Base-by-base conservation (phyloP, 2,113 vertebrate genomes). In the Craseonycteris thonglongyai region DNA sequence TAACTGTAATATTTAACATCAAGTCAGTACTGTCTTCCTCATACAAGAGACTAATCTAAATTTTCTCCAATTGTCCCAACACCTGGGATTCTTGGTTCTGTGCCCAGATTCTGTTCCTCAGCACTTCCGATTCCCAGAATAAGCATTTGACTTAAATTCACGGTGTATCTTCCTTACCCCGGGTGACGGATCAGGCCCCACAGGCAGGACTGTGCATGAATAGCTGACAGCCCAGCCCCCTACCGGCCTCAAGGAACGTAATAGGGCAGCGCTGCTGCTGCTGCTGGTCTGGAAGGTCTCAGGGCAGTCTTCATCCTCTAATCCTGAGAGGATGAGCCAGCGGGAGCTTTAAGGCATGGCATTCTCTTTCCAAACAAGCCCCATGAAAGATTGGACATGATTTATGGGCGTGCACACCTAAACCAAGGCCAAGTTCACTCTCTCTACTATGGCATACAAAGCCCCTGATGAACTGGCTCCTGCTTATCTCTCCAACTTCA, bases 221-320 rank as follows among this genome's bases (percentile, higher is more conserved):
- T 72, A 28, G 16, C 22, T 18, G 0, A 7, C 10, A 61, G 19
- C 24, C 13, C 7, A 18, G 2, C 2, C 1, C 38, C 18, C 6
- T 7, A 1, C 22, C 12, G 10, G 7, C 16, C 5, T 0, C 1
- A 45, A 59, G 33, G 13, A 18, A n/a, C n/a, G n/a, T n/a, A n/a
- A n/a, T n/a, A n/a, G n/a, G n/a, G n/a, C n/a, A n/a, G n/a, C n/a
- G n/a, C n/a, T n/a, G n/a, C n/a, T n/a, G 28, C 21, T 5, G 0
- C 22, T 21, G 30, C 56, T 51, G 54, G 26, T 14, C 42, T 19
- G 26, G 15, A 83, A 38, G 42, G 16, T 49, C 24, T 85, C 35
- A 8, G 1, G 42, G 11, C 51, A 16, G 0, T 14, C 8, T 58
- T 33, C 47, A 59, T 59, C 40, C 82, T 92, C 68, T 6, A 87